phyloP scores from a whole-genome alignment of 2,888 invertebrate genomes.

The Cerastis leucographa region DNA sequence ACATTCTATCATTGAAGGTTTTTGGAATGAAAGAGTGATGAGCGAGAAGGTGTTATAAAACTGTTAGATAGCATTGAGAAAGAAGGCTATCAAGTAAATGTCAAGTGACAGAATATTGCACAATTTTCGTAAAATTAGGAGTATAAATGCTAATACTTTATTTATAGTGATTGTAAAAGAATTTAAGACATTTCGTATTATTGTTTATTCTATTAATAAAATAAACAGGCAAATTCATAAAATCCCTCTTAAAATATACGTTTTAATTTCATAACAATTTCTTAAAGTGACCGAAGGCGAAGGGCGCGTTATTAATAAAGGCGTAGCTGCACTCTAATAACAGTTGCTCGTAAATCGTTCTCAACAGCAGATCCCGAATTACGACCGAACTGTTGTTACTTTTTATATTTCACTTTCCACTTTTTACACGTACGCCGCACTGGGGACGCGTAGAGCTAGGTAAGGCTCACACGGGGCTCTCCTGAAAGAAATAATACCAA shows the following conservation, averaged over 20 bases:
- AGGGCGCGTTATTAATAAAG: conserved; percentile 71
- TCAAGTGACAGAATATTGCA: conserved; percentile 36
- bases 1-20: neutral
- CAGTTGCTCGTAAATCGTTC: conserved; percentile 83
- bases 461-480: conserved; percentile 29
- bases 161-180: conserved; percentile 1
- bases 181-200: neutral
- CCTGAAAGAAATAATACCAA: neutral
- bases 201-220: conserved; percentile 3
- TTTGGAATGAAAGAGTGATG: conserved; percentile 1
- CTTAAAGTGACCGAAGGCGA: conserved; percentile 57
- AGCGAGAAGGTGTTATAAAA: conserved; percentile 10
- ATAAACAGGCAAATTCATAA: neutral
- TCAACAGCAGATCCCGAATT: conserved; percentile 83
- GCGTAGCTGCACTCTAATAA: conserved; percentile 77
- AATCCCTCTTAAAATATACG: neutral
- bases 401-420: conserved; percentile 88
- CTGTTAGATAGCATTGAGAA: conserved; percentile 27
- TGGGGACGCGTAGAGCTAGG: conserved; percentile 67
- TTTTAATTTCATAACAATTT: conserved; percentile 28
- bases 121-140: conserved; percentile 10
- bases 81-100: conserved; percentile 43
- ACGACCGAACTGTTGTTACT: conserved; percentile 82
- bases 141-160: conserved; percentile 2
- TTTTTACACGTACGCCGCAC: conserved; percentile 82